phyloP scores from a whole-genome alignment of 2,113 vertebrate genomes.

The Setophaga coronata region DNA sequence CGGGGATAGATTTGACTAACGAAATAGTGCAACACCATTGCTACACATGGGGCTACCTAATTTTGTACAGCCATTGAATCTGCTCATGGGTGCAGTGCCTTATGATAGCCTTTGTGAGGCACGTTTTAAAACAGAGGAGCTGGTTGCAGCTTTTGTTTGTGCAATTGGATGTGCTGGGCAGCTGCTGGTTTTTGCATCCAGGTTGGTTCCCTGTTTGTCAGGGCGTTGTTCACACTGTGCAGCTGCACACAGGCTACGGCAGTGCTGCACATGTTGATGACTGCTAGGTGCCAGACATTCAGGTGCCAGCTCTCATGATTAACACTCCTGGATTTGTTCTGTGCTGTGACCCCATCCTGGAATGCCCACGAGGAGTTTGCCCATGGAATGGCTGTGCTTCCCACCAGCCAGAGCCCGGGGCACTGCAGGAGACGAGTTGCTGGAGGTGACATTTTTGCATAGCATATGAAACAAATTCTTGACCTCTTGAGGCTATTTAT shows the following conservation, averaged over 20 bases:
- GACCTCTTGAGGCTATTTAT: slow-evolving; percentile 37
- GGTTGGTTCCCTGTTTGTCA: not conserved
- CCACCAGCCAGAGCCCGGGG: not conserved
- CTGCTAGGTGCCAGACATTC: not conserved
- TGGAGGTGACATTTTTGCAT: slow-evolving; percentile 20
- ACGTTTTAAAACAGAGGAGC: not conserved
- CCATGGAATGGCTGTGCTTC: not conserved
- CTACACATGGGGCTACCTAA: rapidly evolving
- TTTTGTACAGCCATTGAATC: not conserved
- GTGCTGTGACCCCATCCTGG: rapidly evolving
- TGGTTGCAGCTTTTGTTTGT: not conserved
- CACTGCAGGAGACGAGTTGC: not conserved
- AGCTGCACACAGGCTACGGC: not conserved
- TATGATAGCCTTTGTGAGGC: not conserved
- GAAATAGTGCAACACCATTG: not conserved
- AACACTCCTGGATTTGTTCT: not conserved
- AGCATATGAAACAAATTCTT: not conserved
- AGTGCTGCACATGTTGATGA: not conserved
- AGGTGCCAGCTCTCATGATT: not conserved
- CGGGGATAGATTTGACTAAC: not conserved
- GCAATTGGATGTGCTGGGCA: not conserved
- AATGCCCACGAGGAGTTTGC: not conserved
- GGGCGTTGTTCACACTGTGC: rapidly evolving
- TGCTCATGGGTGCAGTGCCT: not conserved
- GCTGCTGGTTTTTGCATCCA: not conserved